These are phyloP conservation scores for Brachylomia viminalis DNA, from an alignment of 2,888 invertebrate genomes.

Conservation along the genomic window DNA sequence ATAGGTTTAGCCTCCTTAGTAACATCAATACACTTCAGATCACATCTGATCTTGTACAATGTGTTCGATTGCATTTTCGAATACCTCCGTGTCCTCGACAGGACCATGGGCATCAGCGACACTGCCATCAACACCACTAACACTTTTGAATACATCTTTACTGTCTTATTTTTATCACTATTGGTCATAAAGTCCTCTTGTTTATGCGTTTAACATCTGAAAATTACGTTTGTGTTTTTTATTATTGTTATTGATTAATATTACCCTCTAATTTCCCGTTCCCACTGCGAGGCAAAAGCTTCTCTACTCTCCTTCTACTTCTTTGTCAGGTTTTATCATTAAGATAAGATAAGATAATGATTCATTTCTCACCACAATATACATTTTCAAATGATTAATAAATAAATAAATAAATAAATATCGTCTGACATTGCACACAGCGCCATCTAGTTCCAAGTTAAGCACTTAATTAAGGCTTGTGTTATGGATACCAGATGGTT, in stretches of 20 bases:
- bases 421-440: no score
- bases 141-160: constrained; percentile 77
- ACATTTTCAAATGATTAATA: no score
- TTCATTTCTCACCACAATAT: no score
- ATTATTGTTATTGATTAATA: background rate
- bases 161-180: constrained; percentile 39
- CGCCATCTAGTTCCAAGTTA: no score
- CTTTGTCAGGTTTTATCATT: background rate
- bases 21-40: constrained; percentile 89
- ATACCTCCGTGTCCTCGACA: constrained; percentile 80
- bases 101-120: constrained; percentile 72
- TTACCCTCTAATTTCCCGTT: background rate
- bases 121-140: constrained; percentile 75
- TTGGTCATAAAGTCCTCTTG: constrained; percentile 31
- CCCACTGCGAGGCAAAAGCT: no score
- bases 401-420: no score
- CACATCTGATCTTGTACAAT: constrained; percentile 91
- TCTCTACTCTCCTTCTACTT: background rate
- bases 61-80: constrained; percentile 87
- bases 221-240: constrained; percentile 24
- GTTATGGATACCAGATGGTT: no score
- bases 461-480: no score
- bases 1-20: constrained; percentile 81
- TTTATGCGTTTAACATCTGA: constrained; percentile 55
- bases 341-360: no score